Conservation (phyloP, 2,113 vertebrate genomes). For the Thinocorus orbignyianus region DNA sequence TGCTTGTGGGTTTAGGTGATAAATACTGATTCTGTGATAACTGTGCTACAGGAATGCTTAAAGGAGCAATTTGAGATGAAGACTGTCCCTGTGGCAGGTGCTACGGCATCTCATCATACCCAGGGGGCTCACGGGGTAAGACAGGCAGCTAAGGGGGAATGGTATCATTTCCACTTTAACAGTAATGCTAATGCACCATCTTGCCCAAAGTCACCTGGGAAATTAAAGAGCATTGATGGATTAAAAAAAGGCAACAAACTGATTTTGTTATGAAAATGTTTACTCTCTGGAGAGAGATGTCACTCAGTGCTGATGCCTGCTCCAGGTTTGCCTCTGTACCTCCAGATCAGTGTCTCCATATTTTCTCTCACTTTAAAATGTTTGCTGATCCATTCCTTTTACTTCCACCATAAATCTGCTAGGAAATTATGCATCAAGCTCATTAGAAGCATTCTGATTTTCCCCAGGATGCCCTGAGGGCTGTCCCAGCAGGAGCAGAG, state of each 20-base stretch:
- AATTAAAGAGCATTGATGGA: not conserved
- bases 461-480: not conserved
- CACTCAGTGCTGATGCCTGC: not conserved
- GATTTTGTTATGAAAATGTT: not conserved
- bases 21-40: not conserved
- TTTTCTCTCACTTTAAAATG: not conserved
- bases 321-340: not conserved
- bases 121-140: not conserved
- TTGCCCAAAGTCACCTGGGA: not conserved
- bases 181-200: not conserved
- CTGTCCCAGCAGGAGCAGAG: not conserved
- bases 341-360: not conserved
- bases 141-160: not conserved
- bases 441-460: not conserved
- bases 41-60: not conserved
- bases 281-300: not conserved
- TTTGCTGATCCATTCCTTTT: not conserved
- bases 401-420: not conserved
- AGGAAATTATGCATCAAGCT: not conserved
- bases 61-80: not conserved
- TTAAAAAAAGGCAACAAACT: not conserved
- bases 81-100: not conserved
- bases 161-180: not conserved
- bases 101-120: not conserved
- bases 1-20: not conserved